phyloP scores from a whole-genome alignment of 2,113 vertebrate species.

The Crotalus helleri region DNA sequence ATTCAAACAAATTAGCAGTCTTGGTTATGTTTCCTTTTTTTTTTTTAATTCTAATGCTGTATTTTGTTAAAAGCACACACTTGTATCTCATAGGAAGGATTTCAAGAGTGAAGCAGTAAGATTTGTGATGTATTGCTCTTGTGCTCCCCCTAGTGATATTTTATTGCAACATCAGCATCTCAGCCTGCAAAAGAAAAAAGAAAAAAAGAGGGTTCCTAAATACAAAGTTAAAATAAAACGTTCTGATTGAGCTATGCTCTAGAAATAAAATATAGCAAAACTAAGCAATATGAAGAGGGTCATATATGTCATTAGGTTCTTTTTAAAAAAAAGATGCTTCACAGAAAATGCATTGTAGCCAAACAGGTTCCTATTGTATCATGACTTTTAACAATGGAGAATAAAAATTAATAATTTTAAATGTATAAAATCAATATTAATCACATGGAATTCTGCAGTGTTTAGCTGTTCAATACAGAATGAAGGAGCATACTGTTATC shows the following conservation, averaged over 20 bases:
- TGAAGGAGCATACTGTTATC: neutral
- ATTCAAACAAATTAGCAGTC: neutral
- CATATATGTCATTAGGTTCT: neutral
- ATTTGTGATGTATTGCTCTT: neutral
- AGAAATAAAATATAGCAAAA: neutral
- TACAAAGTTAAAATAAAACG: neutral
- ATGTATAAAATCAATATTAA: neutral
- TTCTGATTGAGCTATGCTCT: neutral
- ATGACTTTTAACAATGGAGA: neutral
- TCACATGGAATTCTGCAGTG: neutral
- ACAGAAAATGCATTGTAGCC: neutral
- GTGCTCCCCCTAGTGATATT: slow-evolving; percentile 13
- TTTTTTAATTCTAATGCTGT: neutral
- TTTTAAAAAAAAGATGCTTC: neutral
- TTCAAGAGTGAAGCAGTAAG: neutral
- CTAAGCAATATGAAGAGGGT: neutral
- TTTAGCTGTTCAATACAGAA: neutral
- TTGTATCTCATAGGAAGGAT: neutral
- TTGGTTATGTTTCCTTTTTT: neutral
- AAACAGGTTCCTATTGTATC: neutral
- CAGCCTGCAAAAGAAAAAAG: neutral
- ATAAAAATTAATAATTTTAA: neutral
- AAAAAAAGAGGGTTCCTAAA: neutral
- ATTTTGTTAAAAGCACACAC: neutral
- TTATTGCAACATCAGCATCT: neutral